These are phyloP conservation scores for Oncorhynchus mykiss DNA, from an alignment of 2,113 vertebrate species.

Conservation along the genomic window DNA sequence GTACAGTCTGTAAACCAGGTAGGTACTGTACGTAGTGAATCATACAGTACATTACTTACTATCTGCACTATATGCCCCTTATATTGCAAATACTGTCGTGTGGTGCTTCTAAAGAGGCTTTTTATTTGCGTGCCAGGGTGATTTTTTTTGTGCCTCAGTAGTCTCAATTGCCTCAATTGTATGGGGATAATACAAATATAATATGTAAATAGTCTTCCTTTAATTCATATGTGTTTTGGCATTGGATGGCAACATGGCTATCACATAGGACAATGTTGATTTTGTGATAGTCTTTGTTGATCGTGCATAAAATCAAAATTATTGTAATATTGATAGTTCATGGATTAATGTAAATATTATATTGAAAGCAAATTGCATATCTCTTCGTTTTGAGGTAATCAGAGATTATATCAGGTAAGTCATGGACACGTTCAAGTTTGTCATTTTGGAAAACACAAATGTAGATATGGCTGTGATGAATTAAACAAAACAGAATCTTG, in stretches of 20 bases:
- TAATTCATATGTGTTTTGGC: too few relatives aligned
- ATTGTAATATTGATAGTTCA: background rate
- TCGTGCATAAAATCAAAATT: background rate
- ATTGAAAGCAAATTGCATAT: background rate
- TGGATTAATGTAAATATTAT: background rate
- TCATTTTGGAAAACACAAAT: constrained; percentile 34
- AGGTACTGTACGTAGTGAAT: background rate
- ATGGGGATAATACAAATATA: too few relatives aligned
- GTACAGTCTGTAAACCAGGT: background rate
- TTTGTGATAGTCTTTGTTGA: background rate
- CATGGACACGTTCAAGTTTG: constrained; percentile 43
- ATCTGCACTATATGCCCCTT: background rate
- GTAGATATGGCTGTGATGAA: constrained; percentile 51
- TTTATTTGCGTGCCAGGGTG: too few relatives aligned
- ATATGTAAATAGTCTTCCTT: too few relatives aligned
- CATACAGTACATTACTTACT: background rate
- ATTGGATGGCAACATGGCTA: background rate
- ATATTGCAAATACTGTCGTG: background rate
- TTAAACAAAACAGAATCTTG: constrained; percentile 55
- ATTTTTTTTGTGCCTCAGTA: too few relatives aligned
- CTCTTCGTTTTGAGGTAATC: constrained; percentile 7
- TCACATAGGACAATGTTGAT: too few relatives aligned
- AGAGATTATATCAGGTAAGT: constrained; percentile 37
- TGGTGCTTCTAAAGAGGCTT: too few relatives aligned
- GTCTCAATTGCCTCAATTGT: too few relatives aligned